phyloP scores from a whole-genome alignment of 2,888 invertebrate species.

The Ectropis crepuscularia region DNA sequence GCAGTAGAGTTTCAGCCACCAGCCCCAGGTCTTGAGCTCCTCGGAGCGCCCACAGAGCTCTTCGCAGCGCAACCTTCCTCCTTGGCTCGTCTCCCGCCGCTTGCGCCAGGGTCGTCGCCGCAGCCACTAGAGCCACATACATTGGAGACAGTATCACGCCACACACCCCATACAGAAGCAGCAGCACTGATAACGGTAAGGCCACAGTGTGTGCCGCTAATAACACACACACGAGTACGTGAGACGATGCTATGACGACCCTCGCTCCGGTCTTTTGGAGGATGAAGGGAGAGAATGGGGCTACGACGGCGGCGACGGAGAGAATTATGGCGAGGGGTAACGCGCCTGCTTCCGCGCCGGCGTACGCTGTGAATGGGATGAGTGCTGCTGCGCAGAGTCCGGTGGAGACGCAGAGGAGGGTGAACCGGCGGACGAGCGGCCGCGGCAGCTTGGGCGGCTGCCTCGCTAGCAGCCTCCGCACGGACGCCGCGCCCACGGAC shows the following conservation, averaged over 20 bases:
- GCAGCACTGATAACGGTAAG: conserved; percentile 67
- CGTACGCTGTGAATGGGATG: conserved; percentile 83
- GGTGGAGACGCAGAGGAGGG: conserved; percentile 85
- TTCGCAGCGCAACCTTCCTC: conserved; percentile 67
- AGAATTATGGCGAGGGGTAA: conserved; percentile 86
- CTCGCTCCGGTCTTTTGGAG: conserved; percentile 74
- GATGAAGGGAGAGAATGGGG: conserved; percentile 75
- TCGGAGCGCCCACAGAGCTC: conserved; percentile 72
- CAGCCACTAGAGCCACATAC: conserved; percentile 83
- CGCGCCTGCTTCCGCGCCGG: conserved; percentile 85
- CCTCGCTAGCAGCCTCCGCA: conserved; percentile 88
- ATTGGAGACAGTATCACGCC: conserved; percentile 86
- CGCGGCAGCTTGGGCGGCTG: conserved; percentile 79
- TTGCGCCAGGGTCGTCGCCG: conserved; percentile 85
- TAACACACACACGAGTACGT: conserved; percentile 84
- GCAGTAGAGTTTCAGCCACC: conserved; percentile 69
- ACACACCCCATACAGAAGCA: conserved; percentile 71
- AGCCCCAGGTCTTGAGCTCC: conserved; percentile 79
- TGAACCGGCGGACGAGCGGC: conserved; percentile 76
- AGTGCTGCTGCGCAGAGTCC: conserved; percentile 87
- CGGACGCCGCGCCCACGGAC: conserved; percentile 91
- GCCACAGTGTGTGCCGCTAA: conserved; percentile 84
- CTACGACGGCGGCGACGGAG: conserved; percentile 84
- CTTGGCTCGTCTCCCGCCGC: conserved; percentile 76
- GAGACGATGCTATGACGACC: conserved; percentile 75